Evolutionary conservation across 30 jellyfish, hydroid and myxozoan species (phyloP), one percentile per base, ranked within the genome.

Genomic region (Morbakka virulenta): DNA sequence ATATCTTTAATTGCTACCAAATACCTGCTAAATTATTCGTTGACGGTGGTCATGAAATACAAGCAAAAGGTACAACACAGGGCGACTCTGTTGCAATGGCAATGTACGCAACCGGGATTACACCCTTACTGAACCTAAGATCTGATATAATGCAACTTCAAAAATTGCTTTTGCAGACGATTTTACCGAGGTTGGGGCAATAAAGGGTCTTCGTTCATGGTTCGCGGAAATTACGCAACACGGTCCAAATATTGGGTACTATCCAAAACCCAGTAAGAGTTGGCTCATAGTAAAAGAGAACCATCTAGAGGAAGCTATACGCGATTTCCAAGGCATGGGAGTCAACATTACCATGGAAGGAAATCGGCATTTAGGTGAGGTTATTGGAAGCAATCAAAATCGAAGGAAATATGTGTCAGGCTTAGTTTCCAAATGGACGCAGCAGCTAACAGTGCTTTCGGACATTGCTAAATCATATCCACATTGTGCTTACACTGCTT

Each of bases 151-250:
- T 67, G 26, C 35, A 62, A 67, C 32, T 64, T 6, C 61, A 61
- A 76, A 30, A 50, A 72, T 53, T 62, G 89, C 85, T 32, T 78
- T 1, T 78, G 86, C 89, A 30, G 83, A 78, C 62, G 57, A 78
- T 74, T 26, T 78, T 6, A 35, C 84, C 3, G 89, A 62, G 9
- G 63, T 33, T 9, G 89, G 89, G 13, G 66, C 41, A 31, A 29
- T 78, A 25, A 35, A 25, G 20, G n/a, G n/a, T n/a, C n/a, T n/a
- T n/a, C n/a, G n/a, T n/a, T n/a, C n/a, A n/a, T n/a, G n/a, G n/a
- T n/a, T n/a, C n/a, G n/a, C n/a, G n/a, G n/a, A n/a, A n/a, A n/a
- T n/a, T n/a, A n/a, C n/a, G n/a, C n/a, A n/a, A 47, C 74, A 26
- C 41, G 87, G 88, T 64, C 86, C 86, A 24, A 33, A 64, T 34